Base-by-base conservation (phyloP, 2,888 invertebrate species). In the Brachyptera risi region DNA sequence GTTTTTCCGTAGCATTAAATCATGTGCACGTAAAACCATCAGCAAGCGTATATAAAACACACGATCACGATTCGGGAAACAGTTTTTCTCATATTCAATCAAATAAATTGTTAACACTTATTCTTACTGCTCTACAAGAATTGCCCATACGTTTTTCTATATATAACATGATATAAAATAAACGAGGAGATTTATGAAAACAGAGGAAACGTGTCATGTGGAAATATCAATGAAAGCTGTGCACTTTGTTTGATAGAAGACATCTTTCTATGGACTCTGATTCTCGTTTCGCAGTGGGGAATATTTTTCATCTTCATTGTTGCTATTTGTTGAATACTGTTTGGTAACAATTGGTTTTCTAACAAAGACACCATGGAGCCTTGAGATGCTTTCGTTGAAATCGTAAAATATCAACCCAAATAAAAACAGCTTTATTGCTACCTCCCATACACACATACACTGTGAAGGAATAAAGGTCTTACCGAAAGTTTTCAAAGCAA, bases 331-430 rank as follows among this genome's bases (percentile, higher is more conserved):
- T n/a, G n/a, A n/a, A 19, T 21, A 24, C 24, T 47, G 47, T 47
- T 47, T 47, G 17, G 21, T 24, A 47, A 47, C 47, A 47, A 47
- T 24, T 47, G 47, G n/a, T 11, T 2, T 21, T n/a, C 24, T 24
- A 21, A 47, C 47, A 47, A 47, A 44, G 24, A 47, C 47, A 31
- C 44, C n/a, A 19, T 19, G 17, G 44, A 44, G 21, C 44, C 47
- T 47, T 47, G 47, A 24, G 47, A 47, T 24, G 21, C 21, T 47
- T 47, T 47, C 47, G n/a, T 24, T 47, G 47, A 47, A 23, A 47
- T 47, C 24, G 47, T 17, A 23, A 47, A 47, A 24, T 47, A 24
- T 47, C 23, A 11, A 47, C 47, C 23, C n/a, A n/a, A 11, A 23
- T 21, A 24, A 47, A 13, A 24, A 47, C 21, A 47, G 47, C 24